Base-by-base conservation (phyloP, 1,140 invertebrate species). In the Cydia fagiglandana region DNA sequence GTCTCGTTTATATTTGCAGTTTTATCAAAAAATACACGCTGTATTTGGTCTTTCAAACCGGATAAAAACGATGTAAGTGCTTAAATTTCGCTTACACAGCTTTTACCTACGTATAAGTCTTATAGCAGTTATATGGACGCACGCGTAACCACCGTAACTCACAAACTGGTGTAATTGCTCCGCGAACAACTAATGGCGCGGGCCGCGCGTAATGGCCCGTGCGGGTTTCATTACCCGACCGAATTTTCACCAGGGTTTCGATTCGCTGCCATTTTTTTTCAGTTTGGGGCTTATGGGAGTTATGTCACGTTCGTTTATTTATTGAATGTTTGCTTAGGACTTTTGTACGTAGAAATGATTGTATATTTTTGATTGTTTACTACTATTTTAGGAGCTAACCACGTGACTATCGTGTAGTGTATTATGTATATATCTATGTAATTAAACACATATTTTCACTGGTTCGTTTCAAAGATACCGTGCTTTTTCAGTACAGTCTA, bases 131-230 rank as follows among this genome's bases (percentile, higher is more conserved):
- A 34, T 34, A 10, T 34, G 64, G 24, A 12, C 64, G 64, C 28
- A 56, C 76, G 75, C 78, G 76, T 64, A 73, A 76, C 81, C 77
- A 77, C 77, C 78, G 80, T 81, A 83, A 81, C 76, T 83, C 80
- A 78, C 80, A 47, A 68, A 78, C 83, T 56, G 81, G 47, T 83
- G 80, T 86, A 86, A 84, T 84, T 86, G 81, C 82, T 73, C 78
- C 78, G 81, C 73, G 78, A 79, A 78, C 83, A 81, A 83, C 78
- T 84, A 86, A 86, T 86, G 83, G 81, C 73, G 34, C 75, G 74
- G 76, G 68, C 77, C 77, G 30, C 75, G 81, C 64, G 76, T 84
- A 86, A 86, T 86, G 84, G 81, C 77, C 82, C 84, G 81, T 82
- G 74, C 78, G 64, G 77, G 73, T 84, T 83, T 80, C 82, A 83